Evolutionary conservation across 2,113 vertebrate genomes (phyloP), one percentile per base, ranked within the genome.

Genomic region (Pollimyrus isidori): DNA sequence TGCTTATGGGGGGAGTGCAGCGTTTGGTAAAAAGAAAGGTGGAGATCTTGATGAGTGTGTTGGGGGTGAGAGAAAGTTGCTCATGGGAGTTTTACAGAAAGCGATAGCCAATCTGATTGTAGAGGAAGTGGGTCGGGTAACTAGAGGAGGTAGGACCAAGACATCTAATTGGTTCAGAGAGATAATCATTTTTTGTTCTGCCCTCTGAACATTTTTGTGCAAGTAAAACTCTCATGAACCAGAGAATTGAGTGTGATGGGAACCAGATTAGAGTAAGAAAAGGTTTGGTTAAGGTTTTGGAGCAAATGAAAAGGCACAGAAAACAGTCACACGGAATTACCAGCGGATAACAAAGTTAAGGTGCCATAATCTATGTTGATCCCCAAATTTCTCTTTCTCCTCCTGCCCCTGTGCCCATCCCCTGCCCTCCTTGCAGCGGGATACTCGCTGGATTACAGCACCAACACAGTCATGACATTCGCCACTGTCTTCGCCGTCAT

Each of bases 391-490:
- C 30, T 26, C 45, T 6, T 5, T 6, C 26, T 56, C 1, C 23
- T 87, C 7, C 42, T 56, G 2, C 19, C 46, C n/a, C 50, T n/a
- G 2, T 73, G 48, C 48, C 26, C 50, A 1, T 5, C 48, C n/a
- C 46, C 30, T n/a, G 17, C 9, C 73, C 42, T 85, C 56, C 50
- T 11, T 87, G 1, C 90, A 98, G 97, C 96, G 86, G 94, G 93
- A 85, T 98, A 98, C 73, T 93, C 97, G 3, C 89, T 95, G 92
- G 97, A 98, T 93, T 98, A 97, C 90, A 98, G 97, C 92, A 98
- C 97, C 3, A 95, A 95, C 84, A 92, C 94, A 1, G 90, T 96
- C 91, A 98, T 97, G 97, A 97, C 95, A 0, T 98, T 98, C 1
- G 95, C 97, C 90, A 97, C 96, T 0, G 97, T 98, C 89, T 98